A percentile compares a stretch with the other conserved stretches of the same genome.
phyloP scores from a whole-genome alignment of 2,113 vertebrate species.

The Phaetusa simplex region DNA sequence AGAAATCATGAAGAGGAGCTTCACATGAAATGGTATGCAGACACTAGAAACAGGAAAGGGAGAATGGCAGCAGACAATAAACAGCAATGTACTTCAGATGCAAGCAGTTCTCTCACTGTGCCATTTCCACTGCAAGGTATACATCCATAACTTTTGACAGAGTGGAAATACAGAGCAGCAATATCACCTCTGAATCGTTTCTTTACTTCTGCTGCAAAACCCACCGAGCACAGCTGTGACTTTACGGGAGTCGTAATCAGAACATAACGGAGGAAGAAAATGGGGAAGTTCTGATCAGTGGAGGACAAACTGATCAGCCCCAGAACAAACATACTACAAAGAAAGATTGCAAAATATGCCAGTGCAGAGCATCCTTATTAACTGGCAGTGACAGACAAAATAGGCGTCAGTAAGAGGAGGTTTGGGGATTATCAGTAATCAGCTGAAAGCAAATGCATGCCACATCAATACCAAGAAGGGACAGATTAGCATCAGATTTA shows the following conservation, averaged over 20 bases:
- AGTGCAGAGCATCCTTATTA: background rate
- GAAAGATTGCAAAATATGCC: background rate
- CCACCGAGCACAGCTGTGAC: background rate
- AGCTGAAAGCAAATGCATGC: background rate
- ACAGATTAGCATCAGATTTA: background rate
- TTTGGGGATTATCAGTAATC: background rate
- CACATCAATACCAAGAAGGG: background rate
- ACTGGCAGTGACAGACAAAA: background rate
- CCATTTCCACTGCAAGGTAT: background rate
- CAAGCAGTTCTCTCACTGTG: background rate
- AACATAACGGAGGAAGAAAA: conserved; percentile 16
- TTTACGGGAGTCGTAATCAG: background rate
- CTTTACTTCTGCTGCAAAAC: conserved; percentile 3
- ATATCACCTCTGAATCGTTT: background rate
- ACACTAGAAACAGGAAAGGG: background rate
- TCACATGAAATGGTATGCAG: background rate
- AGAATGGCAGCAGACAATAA: conserved; percentile 22
- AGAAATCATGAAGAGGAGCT: background rate
- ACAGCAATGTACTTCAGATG: conserved; percentile 18
- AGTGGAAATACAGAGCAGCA: background rate
- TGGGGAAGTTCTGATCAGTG: background rate
- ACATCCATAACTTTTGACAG: background rate
- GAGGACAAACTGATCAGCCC: background rate
- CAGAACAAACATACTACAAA: background rate
- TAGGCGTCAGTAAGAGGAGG: background rate